Conservation (phyloP, 2,888 invertebrate species). For the Mellilla xanthometata region DNA sequence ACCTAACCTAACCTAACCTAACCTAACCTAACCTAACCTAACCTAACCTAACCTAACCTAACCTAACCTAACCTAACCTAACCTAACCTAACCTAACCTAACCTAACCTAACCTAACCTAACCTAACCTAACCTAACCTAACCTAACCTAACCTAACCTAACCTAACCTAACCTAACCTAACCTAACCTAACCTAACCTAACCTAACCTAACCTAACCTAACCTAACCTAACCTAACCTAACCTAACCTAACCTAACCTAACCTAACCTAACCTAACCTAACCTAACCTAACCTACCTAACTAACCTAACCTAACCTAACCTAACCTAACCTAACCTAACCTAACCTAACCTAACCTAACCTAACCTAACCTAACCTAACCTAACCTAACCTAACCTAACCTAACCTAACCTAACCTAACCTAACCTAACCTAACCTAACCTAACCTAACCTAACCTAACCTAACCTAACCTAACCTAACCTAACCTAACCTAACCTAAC, state of each 20-base stretch:
- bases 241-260: not conserved
- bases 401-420: not conserved
- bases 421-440: conserved; percentile 1
- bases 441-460: not conserved
- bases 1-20: too few species aligned
- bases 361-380: not conserved
- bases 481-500: not conserved
- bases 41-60: too few species aligned
- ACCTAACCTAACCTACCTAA: too few species aligned
- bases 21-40: too few species aligned
- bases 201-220: not conserved
- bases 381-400: not conserved
- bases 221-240: not conserved
- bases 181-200: not conserved
- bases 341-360: not conserved
- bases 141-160: conserved; percentile 28
- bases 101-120: conserved; percentile 18
- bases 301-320: not conserved
- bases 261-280: not conserved
- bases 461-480: not conserved
- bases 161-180: not conserved
- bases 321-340: not conserved
- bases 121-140: conserved; percentile 23
- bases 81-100: too few species aligned
- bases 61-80: too few species aligned